Base-by-base conservation (phyloP, 2,888 invertebrate genomes). In the Drosophila mulleri region DNA sequence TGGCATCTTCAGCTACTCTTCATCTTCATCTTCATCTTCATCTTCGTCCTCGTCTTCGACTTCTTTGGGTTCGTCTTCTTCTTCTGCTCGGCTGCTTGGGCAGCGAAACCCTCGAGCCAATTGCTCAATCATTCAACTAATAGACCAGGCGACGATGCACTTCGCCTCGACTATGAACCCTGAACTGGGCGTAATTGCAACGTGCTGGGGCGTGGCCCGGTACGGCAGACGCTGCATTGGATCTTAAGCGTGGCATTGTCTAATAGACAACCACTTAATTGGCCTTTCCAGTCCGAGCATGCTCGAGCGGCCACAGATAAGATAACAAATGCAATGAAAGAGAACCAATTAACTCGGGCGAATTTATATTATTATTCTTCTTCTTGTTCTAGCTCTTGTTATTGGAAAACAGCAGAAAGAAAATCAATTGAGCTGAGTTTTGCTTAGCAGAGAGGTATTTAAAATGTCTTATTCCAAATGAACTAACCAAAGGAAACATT, bases 71-170 rank as follows among this genome's bases (percentile, higher is more conserved):
- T 2, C 26, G 47, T 12, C 39, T 39, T 3, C 48, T 41, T 16
- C 35, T 39, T 20, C 12, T 14, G 20, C 23, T 2, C 2, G 4
- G n/a, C 53, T 35, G 52, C 52, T n/a, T 26, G 56, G 57, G 44
- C 32, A 42, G 20, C 42, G 50, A 35, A 61, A 29, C 82, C 82
- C 84, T 56, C 48, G 50, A 53, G 78, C 60, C 72, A 82, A 80
- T 83, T 80, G 84, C 71, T 72, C 77, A 84, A 83, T 82, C 83
- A 83, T 76, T 80, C 72, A 67, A 53, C 82, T 84, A 83, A 84
- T 81, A 67, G 79, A 77, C 63, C 29, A 65, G 65, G 65, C 64
- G 78, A 72, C 44, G 71, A 41, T 69, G 56, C 50, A 45, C 50
- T 37, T 52, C 8, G 32, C 26, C 18, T 47, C 41, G 35, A 23